Conservation (phyloP, 1,140 invertebrate genomes). For the Anastatus disparis region DNA sequence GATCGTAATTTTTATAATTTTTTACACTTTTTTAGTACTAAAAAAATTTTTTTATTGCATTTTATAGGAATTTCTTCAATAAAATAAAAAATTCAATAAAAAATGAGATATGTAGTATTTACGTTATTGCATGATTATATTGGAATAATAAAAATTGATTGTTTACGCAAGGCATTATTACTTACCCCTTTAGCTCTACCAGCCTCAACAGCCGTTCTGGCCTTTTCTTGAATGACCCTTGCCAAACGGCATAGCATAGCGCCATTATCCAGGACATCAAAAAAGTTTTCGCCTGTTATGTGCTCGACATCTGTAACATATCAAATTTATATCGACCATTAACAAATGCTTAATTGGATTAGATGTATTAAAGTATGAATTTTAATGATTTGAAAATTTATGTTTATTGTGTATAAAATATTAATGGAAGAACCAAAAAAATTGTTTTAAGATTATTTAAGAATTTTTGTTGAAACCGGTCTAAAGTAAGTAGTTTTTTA, state of each 20-base stretch:
- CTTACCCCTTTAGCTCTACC: constrained; percentile 74
- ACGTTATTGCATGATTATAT: neutral
- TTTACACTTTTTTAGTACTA: no score
- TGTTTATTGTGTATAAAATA: no score
- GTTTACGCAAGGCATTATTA: constrained; percentile 26
- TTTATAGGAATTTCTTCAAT: no score
- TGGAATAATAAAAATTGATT: neutral
- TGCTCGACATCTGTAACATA: constrained; percentile 75
- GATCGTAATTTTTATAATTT: no score
- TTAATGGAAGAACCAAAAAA: no score
- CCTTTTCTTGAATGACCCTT: constrained; percentile 78
- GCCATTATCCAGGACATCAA: constrained; percentile 83
- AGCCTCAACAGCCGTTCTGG: constrained; percentile 71
- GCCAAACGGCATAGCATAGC: constrained; percentile 82
- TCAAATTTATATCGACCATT: neutral
- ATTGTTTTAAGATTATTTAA: no score
- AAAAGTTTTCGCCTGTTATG: constrained; percentile 80
- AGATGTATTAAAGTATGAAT: neutral
- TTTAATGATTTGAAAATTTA: no score
- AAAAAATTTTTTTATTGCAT: no score
- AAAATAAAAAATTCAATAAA: no score
- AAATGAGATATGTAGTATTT: no score
- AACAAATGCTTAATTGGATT: neutral
- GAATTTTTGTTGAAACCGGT: no score
- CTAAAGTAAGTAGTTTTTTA: no score